Evolutionary conservation across 35 echinoderm and acorn worm species (phyloP), one percentile per base, ranked within the genome.

Genomic region (Lytechinus pictus): DNA sequence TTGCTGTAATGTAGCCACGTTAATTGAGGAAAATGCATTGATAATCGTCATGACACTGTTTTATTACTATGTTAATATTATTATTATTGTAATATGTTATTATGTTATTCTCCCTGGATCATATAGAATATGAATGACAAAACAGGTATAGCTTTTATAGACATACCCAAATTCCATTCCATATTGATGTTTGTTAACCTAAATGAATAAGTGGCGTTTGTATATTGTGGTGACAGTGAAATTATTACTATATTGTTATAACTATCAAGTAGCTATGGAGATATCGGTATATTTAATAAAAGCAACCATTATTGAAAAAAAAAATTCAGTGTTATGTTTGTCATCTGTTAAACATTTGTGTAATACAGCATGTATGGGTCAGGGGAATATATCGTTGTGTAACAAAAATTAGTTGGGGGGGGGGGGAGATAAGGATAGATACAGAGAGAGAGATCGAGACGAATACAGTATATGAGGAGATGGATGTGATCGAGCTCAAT

Each of bases 211-310:
- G 92, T 93, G 92, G 92, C 54, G 92, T 93, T 93, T 93, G 92
- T 93, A 93, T 93, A 93, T 93, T 27, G 92, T 93, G 92, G 92
- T 93, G 92, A 93, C 52, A 93, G 92, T 93, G 92, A 93, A 93
- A 57, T 93, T 93, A 93, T 93, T n/a, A 93, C 53, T 93, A 93
- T 93, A 55, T 54, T 93, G 54, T 93, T 93, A 93, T 93, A 57
- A 93, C 54, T 93, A 92, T 92, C 91, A 93, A 79, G 92, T 93
- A 93, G 92, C 53, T 93, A 93, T 57, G 27, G 53, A 55, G 92
- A 93, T 53, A 93, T 93, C 92, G 92, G 92, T 93, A 93, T 93
- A 93, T 93, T 93, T 93, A 93, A 93, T 93, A 93, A 93, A 93
- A 93, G 92, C 92, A 93, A 93, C 54, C 92, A 57, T 93, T 93